Evolutionary conservation across 2,113 vertebrate species (phyloP).

Genomic region (Psittacula cyanocephala): DNA sequence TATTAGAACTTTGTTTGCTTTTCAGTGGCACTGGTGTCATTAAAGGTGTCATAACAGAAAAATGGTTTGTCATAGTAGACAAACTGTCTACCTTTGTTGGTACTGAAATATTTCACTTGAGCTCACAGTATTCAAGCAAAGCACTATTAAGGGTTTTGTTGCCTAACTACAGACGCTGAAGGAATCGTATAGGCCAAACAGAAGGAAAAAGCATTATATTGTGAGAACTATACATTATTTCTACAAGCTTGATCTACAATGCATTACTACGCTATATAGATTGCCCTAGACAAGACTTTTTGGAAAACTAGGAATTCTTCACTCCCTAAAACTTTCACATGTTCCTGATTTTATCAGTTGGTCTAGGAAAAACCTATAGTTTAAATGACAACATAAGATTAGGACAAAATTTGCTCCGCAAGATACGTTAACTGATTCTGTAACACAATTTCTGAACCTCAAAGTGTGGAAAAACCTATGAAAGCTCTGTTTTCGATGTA

Average conservation of each 20-base stretch:
- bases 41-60: neutral
- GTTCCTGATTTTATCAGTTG: neutral
- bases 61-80: neutral
- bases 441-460: neutral
- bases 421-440: neutral
- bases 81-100: neutral
- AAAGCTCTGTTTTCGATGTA: neutral
- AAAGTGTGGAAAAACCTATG: neutral
- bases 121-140: neutral
- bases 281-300: neutral
- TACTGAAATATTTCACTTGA: neutral
- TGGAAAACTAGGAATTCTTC: neutral
- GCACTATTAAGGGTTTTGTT: neutral
- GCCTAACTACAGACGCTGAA: neutral
- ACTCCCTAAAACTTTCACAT: neutral
- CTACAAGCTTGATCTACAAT: neutral
- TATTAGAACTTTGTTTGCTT: neutral
- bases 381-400: neutral
- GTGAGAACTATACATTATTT: neutral
- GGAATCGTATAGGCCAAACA: neutral
- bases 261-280: neutral
- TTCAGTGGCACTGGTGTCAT: neutral
- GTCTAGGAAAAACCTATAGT: neutral
- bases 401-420: neutral
- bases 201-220: neutral